Conservation (phyloP, 2,113 vertebrate genomes). For the Rallus limicola region DNA sequence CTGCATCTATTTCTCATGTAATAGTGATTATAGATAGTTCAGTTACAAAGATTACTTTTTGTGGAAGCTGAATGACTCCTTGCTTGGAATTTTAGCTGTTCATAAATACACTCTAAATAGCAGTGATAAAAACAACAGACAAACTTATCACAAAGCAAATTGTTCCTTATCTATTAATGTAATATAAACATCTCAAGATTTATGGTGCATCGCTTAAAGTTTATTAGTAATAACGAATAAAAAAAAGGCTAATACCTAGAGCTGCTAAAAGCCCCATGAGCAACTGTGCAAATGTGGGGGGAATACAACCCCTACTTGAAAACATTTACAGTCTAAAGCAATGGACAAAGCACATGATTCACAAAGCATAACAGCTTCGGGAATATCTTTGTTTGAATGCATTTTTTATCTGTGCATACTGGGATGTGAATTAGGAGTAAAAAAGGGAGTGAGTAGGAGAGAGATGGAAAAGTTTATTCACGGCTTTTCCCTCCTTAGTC, state of each 20-base stretch:
- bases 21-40: neutral
- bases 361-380: fast-evolving
- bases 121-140: neutral
- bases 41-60: neutral
- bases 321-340: neutral
- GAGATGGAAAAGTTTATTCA: neutral
- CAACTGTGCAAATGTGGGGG: neutral
- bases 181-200: neutral
- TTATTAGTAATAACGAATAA: neutral
- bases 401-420: neutral
- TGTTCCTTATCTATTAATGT: neutral
- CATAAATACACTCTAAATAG: neutral
- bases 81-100: neutral
- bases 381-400: neutral
- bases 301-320: neutral
- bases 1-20: neutral
- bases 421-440: neutral
- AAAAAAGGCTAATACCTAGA: neutral
- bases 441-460: neutral
- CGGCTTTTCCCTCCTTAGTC: neutral
- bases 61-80: neutral
- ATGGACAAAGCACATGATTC: neutral
- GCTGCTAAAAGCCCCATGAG: neutral
- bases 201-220: neutral
- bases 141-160: neutral